Evolutionary conservation across 2,888 invertebrate genomes (phyloP).

Genomic region (Eutolmus rufibarbis): DNA sequence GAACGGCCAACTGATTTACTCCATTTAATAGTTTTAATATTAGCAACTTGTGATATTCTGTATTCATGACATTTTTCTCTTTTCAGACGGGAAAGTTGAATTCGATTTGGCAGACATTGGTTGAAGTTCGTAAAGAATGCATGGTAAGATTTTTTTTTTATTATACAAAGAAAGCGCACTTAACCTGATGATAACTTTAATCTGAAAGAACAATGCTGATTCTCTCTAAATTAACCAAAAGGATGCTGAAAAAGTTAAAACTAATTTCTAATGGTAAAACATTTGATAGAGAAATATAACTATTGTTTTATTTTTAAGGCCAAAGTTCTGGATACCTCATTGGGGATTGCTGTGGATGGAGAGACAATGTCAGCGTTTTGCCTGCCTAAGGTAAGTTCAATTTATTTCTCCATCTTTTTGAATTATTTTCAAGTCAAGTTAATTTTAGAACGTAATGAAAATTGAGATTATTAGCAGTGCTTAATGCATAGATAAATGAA

Average conservation of each 20-base stretch:
- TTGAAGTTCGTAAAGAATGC: not conserved
- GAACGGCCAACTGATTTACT: slow-evolving; percentile 57
- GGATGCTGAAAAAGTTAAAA: slow-evolving; percentile 50
- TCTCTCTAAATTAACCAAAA: slow-evolving; percentile 51
- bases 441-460: too few relatives aligned
- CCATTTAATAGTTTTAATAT: not conserved
- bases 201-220: slow-evolving; percentile 52
- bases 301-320: not conserved
- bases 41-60: not conserved
- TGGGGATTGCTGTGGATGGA: not conserved
- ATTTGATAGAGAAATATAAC: not conserved
- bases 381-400: not conserved
- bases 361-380: not conserved
- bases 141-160: not conserved
- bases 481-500: too few relatives aligned
- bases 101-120: not conserved
- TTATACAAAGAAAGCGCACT: not conserved
- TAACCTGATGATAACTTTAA: slow-evolving; percentile 53
- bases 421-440: too few relatives aligned
- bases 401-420: not conserved
- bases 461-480: too few relatives aligned
- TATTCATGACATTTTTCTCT: not conserved
- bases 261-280: not conserved
- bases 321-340: not conserved
- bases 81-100: not conserved